These are phyloP conservation scores for Pelochelys cantorii DNA, from an alignment of 2,797 vertebrate genomes.

Conservation along the genomic window DNA sequence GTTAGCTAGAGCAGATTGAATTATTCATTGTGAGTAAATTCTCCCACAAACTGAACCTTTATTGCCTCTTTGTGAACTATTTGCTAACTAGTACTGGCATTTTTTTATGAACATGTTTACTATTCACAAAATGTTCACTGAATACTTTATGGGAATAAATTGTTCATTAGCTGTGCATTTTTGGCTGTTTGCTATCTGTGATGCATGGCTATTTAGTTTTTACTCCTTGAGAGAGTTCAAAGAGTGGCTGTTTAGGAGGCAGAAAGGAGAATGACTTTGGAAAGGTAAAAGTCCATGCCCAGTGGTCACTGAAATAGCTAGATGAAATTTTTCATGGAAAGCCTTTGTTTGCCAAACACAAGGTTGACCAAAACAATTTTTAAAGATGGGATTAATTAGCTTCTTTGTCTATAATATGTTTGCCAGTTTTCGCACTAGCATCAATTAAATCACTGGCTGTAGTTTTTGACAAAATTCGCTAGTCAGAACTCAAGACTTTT, in stretches of 20 bases:
- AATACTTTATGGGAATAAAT: background rate
- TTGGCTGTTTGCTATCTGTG: background rate
- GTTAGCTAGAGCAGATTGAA: background rate
- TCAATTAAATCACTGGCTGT: background rate
- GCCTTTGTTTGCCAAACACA: background rate
- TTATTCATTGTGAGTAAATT: background rate
- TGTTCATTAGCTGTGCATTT: background rate
- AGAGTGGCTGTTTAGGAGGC: background rate
- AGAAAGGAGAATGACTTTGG: background rate
- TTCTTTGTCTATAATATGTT: background rate
- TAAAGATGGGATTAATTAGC: background rate
- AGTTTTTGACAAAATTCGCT: background rate
- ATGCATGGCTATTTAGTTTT: background rate
- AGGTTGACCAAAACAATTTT: background rate
- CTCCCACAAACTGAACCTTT: background rate
- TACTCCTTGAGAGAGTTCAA: background rate
- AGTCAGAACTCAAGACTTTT: background rate
- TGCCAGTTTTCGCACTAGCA: background rate
- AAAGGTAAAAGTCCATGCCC: background rate
- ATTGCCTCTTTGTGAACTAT: background rate
- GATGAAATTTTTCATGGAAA: background rate
- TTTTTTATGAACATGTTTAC: rapidly evolving
- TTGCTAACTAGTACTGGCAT: background rate
- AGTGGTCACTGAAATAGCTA: background rate
- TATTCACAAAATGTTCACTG: background rate